These are phyloP conservation scores for Tribolium freemani DNA, from an alignment of 2,888 invertebrate species.

Conservation along the genomic window DNA sequence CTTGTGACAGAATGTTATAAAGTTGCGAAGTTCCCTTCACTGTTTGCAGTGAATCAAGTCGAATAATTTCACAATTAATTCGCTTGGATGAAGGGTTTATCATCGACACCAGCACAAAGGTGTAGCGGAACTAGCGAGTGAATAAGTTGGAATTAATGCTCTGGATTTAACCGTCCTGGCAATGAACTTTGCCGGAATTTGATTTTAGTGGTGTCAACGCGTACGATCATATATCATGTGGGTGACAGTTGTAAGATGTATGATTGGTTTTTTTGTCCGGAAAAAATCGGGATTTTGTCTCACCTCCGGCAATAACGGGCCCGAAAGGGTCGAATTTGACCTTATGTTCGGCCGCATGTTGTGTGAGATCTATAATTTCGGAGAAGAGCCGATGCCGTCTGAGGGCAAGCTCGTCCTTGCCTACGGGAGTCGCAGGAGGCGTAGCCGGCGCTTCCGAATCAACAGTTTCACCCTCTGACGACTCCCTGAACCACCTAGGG, in stretches of 20 bases:
- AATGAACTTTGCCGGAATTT: background rate
- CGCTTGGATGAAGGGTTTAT: slow-evolving; percentile 7
- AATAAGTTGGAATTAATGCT: background rate
- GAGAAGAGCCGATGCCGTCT: slow-evolving; percentile 84
- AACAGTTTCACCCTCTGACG: slow-evolving; percentile 60
- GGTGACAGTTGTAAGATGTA: slow-evolving; percentile 27
- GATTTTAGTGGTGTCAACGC: background rate
- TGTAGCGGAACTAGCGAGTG: slow-evolving; percentile 37
- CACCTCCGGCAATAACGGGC: slow-evolving; percentile 76
- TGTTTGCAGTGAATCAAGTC: background rate
- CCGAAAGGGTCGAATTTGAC: slow-evolving; percentile 83
- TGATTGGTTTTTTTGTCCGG: too few relatives aligned
- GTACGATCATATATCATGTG: background rate
- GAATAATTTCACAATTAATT: slow-evolving; percentile 9
- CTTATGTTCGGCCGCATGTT: slow-evolving; percentile 80
- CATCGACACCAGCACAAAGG: slow-evolving; percentile 5
- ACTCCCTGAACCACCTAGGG: slow-evolving; percentile 69
- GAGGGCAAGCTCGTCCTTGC: slow-evolving; percentile 83
- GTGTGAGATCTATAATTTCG: slow-evolving; percentile 81
- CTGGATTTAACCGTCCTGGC: background rate
- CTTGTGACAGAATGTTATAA: background rate
- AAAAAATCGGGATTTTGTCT: slow-evolving; percentile 58
- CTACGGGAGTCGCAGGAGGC: slow-evolving; percentile 83
- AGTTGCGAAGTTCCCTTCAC: background rate
- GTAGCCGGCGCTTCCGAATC: slow-evolving; percentile 73